Base-by-base conservation (phyloP, 2,113 vertebrate species). In the Labeo catla region DNA sequence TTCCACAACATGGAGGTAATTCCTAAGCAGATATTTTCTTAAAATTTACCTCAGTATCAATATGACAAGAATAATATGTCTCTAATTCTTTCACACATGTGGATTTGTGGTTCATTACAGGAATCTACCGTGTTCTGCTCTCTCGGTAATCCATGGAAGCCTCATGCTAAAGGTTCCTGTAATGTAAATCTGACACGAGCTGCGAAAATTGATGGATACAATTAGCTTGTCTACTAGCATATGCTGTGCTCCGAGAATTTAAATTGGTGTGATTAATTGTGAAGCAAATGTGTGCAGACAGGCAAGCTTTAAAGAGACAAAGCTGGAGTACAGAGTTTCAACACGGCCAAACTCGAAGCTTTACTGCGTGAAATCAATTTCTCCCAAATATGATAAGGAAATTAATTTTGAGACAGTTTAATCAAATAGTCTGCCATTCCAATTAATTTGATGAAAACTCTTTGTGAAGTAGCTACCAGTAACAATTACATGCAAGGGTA, bases 361-460 rank as follows among this genome's bases (percentile, higher is more conserved):
- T 91, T 76, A 88, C 78, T 72, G 86, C 79, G 91, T 93, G 87
- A 90, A 91, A 92, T 93, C 84, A 77, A 85, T 88, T 83, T 52
- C 85, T 87, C 84, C 68, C 89, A 73, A 84, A 70, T 49, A 76
- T 87, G 91, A 91, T 87, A 90, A 87, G 88, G 92, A 93, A 91
- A 91, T 93, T 92, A 92, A 92, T 93, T 94, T 94, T 93, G 89
- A 92, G 91, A 94, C 95, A 91, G 91, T 93, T 95, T 95, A 95
- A 96, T 95, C 95, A 95, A 91, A 94, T 95, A 94, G 89, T 93
- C 90, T 89, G 92, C 88, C 93, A 94, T 94, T 93, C 93, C 91
- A 93, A 93, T 95, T 95, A 94, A 93, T 96, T 95, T 94, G 93
- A 95, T 95, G 93, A 89, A 94, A 93, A 91, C 91, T 83, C 93